A percentile compares a stretch with the other conserved stretches of the same genome.
Conservation (phyloP, 1,140 invertebrate species). For the Drosophila bocki region DNA sequence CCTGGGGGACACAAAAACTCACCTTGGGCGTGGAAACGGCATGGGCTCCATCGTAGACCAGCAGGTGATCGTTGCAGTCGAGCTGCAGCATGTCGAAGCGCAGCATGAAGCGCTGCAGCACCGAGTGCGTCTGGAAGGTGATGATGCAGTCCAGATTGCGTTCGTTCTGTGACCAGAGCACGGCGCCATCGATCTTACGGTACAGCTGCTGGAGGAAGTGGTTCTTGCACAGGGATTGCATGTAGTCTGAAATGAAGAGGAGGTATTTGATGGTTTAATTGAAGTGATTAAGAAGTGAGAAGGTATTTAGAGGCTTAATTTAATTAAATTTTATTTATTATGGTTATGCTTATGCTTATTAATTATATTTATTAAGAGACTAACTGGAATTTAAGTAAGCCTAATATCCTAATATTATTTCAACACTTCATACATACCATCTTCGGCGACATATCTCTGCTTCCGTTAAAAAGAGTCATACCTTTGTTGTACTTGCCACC, state of each 20-base stretch:
- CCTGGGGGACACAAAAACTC: conserved; percentile 43
- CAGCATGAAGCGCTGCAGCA: conserved; percentile 96
- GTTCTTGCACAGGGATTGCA: conserved; percentile 93
- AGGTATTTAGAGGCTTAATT: too few relatives aligned
- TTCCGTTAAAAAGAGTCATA: background rate
- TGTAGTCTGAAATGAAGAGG: conserved; percentile 89
- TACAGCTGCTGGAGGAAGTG: conserved; percentile 94
- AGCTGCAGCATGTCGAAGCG: conserved; percentile 92
- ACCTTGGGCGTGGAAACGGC: conserved; percentile 95
- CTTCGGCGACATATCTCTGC: background rate
- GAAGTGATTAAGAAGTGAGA: too few relatives aligned
- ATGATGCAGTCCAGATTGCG: conserved; percentile 95
- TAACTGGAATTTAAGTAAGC: background rate
- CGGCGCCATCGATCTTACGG: conserved; percentile 95
- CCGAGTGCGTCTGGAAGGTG: conserved; percentile 96
- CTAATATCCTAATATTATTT: background rate
- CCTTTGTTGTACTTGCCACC: background rate
- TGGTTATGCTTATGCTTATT: too few relatives aligned
- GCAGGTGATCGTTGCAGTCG: conserved; percentile 97
- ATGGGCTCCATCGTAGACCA: conserved; percentile 96
- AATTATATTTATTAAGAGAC: background rate
- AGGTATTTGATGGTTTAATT: background rate
- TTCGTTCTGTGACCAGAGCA: conserved; percentile 94
- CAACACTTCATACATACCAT: conserved; percentile 29
- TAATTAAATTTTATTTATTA: too few relatives aligned